Conservation (phyloP, 2,888 invertebrate genomes). For the Sarcophaga caerulescens region DNA sequence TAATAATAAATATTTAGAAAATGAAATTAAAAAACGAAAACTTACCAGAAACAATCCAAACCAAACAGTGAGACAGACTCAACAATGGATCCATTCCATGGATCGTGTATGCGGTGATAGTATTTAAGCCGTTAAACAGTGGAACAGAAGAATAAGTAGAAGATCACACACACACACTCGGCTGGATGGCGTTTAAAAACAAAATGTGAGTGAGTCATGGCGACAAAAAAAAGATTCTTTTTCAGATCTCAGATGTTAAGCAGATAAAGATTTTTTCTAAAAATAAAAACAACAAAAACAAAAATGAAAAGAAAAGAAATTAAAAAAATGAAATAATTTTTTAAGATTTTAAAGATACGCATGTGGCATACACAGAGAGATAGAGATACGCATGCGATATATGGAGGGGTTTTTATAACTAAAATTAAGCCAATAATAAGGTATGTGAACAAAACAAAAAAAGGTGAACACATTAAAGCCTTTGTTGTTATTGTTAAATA, state of each 20-base stretch:
- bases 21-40: constrained; percentile 15
- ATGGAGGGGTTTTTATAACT: neutral
- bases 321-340: neutral
- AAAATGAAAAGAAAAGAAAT: neutral
- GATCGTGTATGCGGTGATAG: neutral
- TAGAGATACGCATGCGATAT: neutral
- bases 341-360: neutral
- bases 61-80: neutral
- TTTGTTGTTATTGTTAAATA: neutral
- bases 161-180: constrained; percentile 7
- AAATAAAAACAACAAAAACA: neutral
- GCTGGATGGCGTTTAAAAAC: neutral
- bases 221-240: neutral
- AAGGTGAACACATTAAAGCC: too few species aligned
- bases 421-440: constrained; percentile 52
- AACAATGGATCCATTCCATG: neutral
- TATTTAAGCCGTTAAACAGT: constrained; percentile 25
- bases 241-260: neutral
- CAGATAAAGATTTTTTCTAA: neutral
- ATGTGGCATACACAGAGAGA: neutral
- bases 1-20: constrained; percentile 56
- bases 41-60: neutral
- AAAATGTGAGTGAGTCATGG: neutral
- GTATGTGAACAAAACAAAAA: neutral
- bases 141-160: neutral